Percentiles rank a stretch among this genome's conserved stretches.
phyloP scores from a whole-genome alignment of 1,140 invertebrate species.

The Cardiocondyla obscurior region DNA sequence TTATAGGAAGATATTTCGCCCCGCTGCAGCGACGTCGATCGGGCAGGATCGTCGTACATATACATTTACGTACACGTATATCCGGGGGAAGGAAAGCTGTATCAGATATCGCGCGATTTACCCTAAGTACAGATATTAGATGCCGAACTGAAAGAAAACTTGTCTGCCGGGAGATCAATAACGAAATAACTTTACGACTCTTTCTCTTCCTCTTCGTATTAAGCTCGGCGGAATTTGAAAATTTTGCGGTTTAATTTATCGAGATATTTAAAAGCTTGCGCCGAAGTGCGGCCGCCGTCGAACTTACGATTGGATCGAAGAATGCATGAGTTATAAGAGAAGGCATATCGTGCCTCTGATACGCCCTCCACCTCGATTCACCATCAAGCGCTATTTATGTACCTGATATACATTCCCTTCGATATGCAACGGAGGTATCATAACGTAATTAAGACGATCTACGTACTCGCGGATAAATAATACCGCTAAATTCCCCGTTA shows the following conservation, averaged over 20 bases:
- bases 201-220: not conserved
- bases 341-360: not conserved
- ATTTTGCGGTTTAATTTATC: constrained; percentile 11
- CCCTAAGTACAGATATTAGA: constrained; percentile 19
- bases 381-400: constrained; percentile 46
- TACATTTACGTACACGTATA: no score
- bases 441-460: constrained; percentile 56
- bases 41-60: not conserved
- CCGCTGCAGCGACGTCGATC: constrained; percentile 36
- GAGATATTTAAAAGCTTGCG: not conserved
- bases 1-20: constrained; percentile 52
- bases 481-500: not conserved
- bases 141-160: not conserved
- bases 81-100: no score
- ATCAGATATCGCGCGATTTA: constrained; percentile 25
- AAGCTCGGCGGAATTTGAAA: constrained; percentile 13
- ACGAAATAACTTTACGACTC: not conserved
- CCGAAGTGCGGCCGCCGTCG: not conserved
- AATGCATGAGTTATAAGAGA: constrained; percentile 19
- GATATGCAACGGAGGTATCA: not conserved
- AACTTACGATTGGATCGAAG: constrained; percentile 11
- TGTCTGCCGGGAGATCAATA: not conserved
- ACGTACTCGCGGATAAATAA: not conserved
- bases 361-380: constrained; percentile 48
- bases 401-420: constrained; percentile 22